phyloP scores from a whole-genome alignment of 2,797 vertebrate genomes.

The Perodicticus potto region DNA sequence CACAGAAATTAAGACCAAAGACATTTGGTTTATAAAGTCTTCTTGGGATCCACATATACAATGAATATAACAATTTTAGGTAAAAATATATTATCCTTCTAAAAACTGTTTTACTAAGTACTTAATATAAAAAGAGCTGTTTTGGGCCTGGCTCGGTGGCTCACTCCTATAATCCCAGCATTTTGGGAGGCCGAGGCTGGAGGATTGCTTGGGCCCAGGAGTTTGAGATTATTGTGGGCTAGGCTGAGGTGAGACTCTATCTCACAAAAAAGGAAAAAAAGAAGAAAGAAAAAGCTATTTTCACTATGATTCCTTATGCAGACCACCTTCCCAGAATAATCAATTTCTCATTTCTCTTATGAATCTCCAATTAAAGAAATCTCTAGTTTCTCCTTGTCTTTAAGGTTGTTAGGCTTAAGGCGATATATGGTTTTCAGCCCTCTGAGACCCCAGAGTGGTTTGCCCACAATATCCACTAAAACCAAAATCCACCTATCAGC shows the following conservation, averaged over 20 bases:
- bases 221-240: too few species aligned
- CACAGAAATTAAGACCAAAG: neutral
- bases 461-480: neutral
- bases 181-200: too few species aligned
- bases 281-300: neutral
- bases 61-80: neutral
- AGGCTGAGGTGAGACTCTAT: too few species aligned
- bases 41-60: neutral
- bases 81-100: neutral
- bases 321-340: neutral
- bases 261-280: too few species aligned
- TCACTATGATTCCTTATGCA: neutral
- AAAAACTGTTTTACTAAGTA: neutral
- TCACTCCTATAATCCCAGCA: too few species aligned
- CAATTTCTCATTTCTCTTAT: neutral
- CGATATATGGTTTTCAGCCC: neutral
- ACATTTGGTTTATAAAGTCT: neutral
- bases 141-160: too few species aligned
- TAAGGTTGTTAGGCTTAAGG: neutral
- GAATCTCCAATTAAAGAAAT: too few species aligned
- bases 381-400: neutral
- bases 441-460: neutral
- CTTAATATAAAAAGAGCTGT: neutral
- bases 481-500: neutral
- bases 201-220: too few species aligned